Percentiles rank a stretch among this genome's conserved stretches.
phyloP scores from a whole-genome alignment of 2,888 invertebrate species.

The Orthosia cruda region DNA sequence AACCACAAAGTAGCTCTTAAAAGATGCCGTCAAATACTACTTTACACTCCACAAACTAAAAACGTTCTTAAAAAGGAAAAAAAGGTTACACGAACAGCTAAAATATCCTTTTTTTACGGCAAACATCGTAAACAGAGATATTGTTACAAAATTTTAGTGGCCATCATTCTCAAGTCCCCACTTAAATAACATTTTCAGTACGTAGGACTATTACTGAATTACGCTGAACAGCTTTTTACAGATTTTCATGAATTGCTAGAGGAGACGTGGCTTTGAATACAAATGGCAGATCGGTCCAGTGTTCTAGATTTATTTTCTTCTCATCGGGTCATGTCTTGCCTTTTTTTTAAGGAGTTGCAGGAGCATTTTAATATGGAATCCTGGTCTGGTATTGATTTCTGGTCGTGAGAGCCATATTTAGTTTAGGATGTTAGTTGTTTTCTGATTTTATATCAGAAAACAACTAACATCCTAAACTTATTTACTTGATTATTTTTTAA shows the following conservation, averaged over 20 bases:
- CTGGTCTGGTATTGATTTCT: no score
- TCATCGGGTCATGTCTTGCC: slow-evolving; percentile 21
- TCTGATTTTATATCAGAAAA: no score
- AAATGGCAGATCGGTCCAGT: slow-evolving; percentile 46
- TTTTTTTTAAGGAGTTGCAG: slow-evolving; percentile 41
- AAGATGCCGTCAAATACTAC: slow-evolving; percentile 6
- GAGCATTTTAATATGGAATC: slow-evolving; percentile 28
- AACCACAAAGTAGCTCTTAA: background rate
- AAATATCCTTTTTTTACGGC: slow-evolving; percentile 44
- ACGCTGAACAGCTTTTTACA: slow-evolving; percentile 59
- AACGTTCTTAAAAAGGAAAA: background rate
- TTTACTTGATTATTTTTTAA: no score
- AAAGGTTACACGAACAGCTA: slow-evolving; percentile 9
- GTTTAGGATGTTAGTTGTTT: slow-evolving; percentile 1
- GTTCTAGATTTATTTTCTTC: slow-evolving; percentile 44
- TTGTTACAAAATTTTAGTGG: slow-evolving; percentile 44
- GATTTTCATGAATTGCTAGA: slow-evolving; percentile 62
- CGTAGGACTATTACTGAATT: slow-evolving; percentile 54
- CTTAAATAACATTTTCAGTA: slow-evolving; percentile 45
- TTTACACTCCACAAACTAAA: background rate
- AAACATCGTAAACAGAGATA: slow-evolving; percentile 36
- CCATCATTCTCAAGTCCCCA: slow-evolving; percentile 44
- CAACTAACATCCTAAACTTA: no score
- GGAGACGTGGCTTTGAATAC: slow-evolving; percentile 62
- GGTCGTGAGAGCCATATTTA: background rate